These are phyloP conservation scores for Dasypolia templi DNA, from an alignment of 2,888 invertebrate genomes.

Conservation along the genomic window DNA sequence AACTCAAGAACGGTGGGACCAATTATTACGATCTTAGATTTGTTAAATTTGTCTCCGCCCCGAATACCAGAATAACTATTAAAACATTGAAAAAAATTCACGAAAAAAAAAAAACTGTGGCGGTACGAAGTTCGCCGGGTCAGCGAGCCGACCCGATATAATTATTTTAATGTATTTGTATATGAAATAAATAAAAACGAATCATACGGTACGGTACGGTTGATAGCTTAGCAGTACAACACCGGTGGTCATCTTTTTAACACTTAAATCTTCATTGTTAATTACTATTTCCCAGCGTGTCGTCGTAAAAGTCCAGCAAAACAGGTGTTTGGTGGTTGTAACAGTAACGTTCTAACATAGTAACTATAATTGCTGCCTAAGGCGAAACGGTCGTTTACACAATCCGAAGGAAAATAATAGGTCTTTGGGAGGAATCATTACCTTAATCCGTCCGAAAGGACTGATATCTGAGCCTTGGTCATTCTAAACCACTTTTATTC, in stretches of 20 bases:
- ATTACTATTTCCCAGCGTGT: slow-evolving; percentile 22
- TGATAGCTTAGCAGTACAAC: slow-evolving; percentile 3
- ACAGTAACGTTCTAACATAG: slow-evolving; percentile 14
- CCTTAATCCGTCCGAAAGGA: neutral
- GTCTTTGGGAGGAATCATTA: neutral
- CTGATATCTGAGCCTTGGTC: neutral
- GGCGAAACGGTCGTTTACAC: slow-evolving; percentile 12
- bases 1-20: too few relatives aligned
- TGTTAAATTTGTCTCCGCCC: too few relatives aligned
- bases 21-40: too few relatives aligned
- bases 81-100: too few relatives aligned
- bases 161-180: neutral
- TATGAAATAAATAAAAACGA: neutral
- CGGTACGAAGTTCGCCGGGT: too few relatives aligned
- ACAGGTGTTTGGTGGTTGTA: slow-evolving; percentile 24
- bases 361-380: slow-evolving; percentile 20
- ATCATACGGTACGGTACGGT: neutral
- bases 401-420: neutral
- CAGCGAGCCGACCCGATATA: too few relatives aligned
- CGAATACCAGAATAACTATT: too few relatives aligned
- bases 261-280: slow-evolving; percentile 25
- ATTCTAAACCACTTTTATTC: neutral
- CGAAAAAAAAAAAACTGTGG: too few relatives aligned
- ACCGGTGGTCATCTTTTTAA: slow-evolving; percentile 4
- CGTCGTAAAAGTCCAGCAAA: slow-evolving; percentile 21